These are phyloP conservation scores for Drosophila takahashii DNA, from an alignment of 1,140 invertebrate species.

Conservation along the genomic window DNA sequence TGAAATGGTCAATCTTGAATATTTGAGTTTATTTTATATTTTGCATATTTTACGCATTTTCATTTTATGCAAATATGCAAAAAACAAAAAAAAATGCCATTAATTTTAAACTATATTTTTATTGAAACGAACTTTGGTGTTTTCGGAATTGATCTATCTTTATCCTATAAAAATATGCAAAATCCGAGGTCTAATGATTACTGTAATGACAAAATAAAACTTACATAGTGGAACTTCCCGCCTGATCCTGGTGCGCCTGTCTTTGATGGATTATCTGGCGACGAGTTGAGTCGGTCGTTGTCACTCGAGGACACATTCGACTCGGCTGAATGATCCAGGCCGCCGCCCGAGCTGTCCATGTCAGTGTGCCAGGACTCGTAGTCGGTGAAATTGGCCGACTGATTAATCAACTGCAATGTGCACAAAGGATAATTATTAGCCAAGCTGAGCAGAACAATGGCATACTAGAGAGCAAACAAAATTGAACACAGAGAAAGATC, in stretches of 20 bases:
- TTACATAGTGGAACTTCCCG: conserved; percentile 69
- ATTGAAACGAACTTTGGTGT: no score
- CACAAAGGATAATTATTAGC: background rate
- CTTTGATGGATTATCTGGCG: conserved; percentile 75
- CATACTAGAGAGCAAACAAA: conserved; percentile 6
- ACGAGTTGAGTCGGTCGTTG: conserved; percentile 79
- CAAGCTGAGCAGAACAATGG: background rate
- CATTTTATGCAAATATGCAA: no score
- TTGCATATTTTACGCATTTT: no score
- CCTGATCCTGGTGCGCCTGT: conserved; percentile 35
- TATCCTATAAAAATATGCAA: no score
- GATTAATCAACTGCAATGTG: conserved; percentile 69
- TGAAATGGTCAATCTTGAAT: no score
- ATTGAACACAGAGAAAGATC: conserved; percentile 10
- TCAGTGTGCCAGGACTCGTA: conserved; percentile 82
- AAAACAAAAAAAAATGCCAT: no score
- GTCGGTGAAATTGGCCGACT: conserved; percentile 73
- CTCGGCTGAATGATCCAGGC: conserved; percentile 77
- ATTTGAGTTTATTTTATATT: no score
- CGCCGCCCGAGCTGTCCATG: conserved; percentile 79
- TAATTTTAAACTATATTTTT: no score
- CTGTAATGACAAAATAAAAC: no score
- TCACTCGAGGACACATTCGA: conserved; percentile 84
- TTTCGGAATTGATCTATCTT: no score
- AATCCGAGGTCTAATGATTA: no score